A percentile compares a stretch with the other conserved stretches of the same genome.
phyloP scores from a whole-genome alignment of 2,113 vertebrate genomes.

The Meriones unguiculatus region DNA sequence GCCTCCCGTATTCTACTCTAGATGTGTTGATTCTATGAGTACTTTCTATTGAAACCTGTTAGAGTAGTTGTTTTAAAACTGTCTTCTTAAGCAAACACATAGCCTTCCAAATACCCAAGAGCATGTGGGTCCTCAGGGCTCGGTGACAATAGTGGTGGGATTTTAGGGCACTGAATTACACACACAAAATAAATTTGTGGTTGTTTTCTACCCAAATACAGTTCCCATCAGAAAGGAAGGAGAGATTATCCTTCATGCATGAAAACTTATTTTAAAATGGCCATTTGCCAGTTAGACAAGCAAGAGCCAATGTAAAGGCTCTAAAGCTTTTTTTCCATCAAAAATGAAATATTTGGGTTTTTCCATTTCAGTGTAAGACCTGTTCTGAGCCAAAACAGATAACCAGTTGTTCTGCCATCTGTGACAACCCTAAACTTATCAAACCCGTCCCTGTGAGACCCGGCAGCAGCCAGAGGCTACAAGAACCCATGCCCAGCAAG shows the following conservation, averaged over 20 bases:
- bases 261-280: slow-evolving; percentile 10
- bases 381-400: slow-evolving; percentile 97
- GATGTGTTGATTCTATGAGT: slow-evolving; percentile 2
- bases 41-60: slow-evolving; percentile 1
- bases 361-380: slow-evolving; percentile 89
- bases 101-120: neutral
- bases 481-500: slow-evolving; percentile 82
- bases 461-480: slow-evolving; percentile 83
- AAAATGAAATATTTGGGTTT: neutral
- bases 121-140: neutral
- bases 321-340: neutral
- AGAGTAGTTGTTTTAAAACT: neutral
- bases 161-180: slow-evolving; percentile 26
- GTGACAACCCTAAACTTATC: slow-evolving; percentile 94
- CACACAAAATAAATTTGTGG: slow-evolving; percentile 34
- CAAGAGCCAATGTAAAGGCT: neutral
- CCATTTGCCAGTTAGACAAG: slow-evolving; percentile 28
- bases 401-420: slow-evolving; percentile 92
- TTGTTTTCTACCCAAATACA: slow-evolving; percentile 34
- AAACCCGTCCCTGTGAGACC: slow-evolving; percentile 98
- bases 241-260: neutral
- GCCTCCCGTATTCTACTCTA: neutral
- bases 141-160: neutral
- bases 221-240: neutral
- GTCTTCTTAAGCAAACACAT: neutral